A percentile compares a stretch with the other conserved stretches of the same genome.
Evolutionary conservation across 2,797 vertebrate genomes (phyloP).

Genomic region (Fundulus diaphanus): DNA sequence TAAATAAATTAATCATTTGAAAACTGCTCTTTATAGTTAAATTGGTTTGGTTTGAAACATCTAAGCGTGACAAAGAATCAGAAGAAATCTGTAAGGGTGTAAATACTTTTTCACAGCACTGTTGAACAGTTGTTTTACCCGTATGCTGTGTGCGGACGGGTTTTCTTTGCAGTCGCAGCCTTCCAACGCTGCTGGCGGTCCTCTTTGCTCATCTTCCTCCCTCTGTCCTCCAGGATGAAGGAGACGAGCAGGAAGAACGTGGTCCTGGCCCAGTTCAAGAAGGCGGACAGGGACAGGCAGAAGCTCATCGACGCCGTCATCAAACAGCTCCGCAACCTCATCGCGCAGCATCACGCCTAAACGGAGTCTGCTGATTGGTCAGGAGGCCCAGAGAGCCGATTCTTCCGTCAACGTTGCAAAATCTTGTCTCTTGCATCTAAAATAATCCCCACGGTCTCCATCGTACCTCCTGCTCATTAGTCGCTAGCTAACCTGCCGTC

Average conservation of each 20-base stretch:
- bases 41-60: too few species aligned
- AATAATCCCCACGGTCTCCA: background rate
- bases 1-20: too few species aligned
- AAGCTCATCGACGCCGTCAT: conserved; percentile 94
- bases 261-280: conserved; percentile 94
- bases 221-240: conserved; percentile 85
- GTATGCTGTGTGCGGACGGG: too few species aligned
- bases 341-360: conserved; percentile 86
- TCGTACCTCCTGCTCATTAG: background rate
- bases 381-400: background rate
- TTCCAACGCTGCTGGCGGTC: background rate
- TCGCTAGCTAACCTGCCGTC: background rate
- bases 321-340: conserved; percentile 93
- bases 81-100: background rate
- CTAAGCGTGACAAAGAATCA: too few species aligned
- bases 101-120: background rate
- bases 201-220: background rate
- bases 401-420: background rate
- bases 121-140: background rate
- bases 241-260: conserved; percentile 95
- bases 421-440: background rate
- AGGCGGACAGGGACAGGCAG: conserved; percentile 94
- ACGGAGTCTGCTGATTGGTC: background rate
- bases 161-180: too few species aligned
- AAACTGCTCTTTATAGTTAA: too few species aligned